These are phyloP conservation scores for Anisognathus igniventris DNA, from an alignment of 2,797 vertebrate species.

Conservation along the genomic window DNA sequence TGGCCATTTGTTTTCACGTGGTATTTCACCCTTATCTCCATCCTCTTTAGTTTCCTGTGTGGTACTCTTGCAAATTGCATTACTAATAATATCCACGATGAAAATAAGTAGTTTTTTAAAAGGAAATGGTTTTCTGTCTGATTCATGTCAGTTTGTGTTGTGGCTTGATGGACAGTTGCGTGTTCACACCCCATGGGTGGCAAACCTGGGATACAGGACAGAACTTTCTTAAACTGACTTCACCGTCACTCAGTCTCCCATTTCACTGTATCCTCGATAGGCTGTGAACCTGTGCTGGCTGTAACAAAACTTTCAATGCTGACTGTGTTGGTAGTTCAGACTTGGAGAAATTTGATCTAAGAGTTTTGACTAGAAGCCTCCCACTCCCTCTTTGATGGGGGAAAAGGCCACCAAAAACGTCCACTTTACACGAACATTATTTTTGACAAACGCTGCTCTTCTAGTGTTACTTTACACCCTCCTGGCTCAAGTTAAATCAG, in stretches of 20 bases:
- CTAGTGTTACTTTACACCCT: neutral
- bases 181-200: neutral
- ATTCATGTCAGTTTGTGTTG: neutral
- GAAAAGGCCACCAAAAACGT: neutral
- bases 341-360: neutral
- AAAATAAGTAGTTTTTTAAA: neutral
- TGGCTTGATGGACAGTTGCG: neutral
- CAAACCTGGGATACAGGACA: neutral
- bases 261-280: neutral
- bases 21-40: neutral
- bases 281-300: neutral
- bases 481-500: neutral
- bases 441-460: neutral
- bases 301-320: neutral
- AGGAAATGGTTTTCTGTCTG: neutral
- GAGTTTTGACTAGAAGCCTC: neutral
- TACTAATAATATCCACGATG: neutral
- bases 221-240: neutral
- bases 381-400: neutral
- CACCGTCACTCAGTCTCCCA: neutral
- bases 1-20: neutral
- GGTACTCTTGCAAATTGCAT: neutral
- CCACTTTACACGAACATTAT: neutral
- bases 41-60: neutral
- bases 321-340: neutral